These are phyloP conservation scores for Sigmodon hispidus DNA, from an alignment of 2,113 vertebrate species.

Conservation along the genomic window DNA sequence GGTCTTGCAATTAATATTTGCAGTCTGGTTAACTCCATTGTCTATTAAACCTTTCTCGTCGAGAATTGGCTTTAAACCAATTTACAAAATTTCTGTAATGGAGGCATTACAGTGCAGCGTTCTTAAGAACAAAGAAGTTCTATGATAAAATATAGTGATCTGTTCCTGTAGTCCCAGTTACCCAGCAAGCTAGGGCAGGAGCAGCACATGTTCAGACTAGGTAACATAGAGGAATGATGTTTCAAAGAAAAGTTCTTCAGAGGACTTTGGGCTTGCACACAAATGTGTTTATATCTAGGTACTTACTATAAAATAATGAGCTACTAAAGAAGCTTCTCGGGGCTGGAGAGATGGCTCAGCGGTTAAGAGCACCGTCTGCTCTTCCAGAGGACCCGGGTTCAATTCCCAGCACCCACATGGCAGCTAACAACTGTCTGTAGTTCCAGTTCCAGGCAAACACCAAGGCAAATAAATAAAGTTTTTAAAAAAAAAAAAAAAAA, in stretches of 20 bases:
- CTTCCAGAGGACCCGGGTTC: too few relatives aligned
- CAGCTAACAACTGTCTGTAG: too few relatives aligned
- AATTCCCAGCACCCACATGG: too few relatives aligned
- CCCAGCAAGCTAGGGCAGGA: background rate
- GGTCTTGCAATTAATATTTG: background rate
- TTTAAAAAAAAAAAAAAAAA: too few relatives aligned
- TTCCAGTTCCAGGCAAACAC: too few relatives aligned
- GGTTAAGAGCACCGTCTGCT: too few relatives aligned
- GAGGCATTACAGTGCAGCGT: background rate
- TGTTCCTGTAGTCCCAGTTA: background rate
- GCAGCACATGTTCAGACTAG: background rate
- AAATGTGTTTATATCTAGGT: background rate
- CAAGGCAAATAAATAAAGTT: too few relatives aligned
- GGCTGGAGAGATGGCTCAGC: too few relatives aligned
- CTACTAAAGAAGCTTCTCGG: background rate
- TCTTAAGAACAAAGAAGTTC: background rate
- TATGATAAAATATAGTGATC: background rate
- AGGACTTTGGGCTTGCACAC: background rate
- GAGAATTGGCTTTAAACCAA: background rate
- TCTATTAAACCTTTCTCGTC: background rate
- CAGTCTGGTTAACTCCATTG: background rate
- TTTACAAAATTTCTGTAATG: background rate
- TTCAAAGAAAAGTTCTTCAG: background rate
- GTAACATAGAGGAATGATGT: background rate
- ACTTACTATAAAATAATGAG: background rate